Evolutionary conservation across 2,888 invertebrate species (phyloP).

Genomic region (Drosophila hamatofila): DNA sequence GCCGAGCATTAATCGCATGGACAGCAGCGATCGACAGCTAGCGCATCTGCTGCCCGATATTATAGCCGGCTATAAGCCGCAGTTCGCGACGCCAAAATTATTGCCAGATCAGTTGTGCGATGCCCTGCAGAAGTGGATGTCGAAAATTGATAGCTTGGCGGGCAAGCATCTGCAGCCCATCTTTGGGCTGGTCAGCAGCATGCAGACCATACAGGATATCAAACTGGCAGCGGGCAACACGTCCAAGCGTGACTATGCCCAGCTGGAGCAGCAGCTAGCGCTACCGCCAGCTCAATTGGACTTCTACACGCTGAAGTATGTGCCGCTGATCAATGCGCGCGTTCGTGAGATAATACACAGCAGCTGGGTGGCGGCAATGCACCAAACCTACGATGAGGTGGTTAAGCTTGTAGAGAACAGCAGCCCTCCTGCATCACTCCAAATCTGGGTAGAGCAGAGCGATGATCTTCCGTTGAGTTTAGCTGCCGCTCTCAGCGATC

Average conservation of each 20-base stretch:
- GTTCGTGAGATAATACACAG: constrained; percentile 88
- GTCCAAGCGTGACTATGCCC: constrained; percentile 88
- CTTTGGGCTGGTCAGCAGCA: constrained; percentile 88
- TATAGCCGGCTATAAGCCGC: constrained; percentile 84
- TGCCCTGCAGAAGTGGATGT: constrained; percentile 88
- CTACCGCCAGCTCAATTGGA: constrained; percentile 87
- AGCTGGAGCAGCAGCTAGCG: constrained; percentile 87
- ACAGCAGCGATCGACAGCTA: constrained; percentile 87
- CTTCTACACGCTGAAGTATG: constrained; percentile 91
- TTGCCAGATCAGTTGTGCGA: constrained; percentile 82
- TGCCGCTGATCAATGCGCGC: constrained; percentile 90
- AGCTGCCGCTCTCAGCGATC: constrained; percentile 83
- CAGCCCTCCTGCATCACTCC: constrained; percentile 22
- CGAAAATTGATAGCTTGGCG: constrained; percentile 87
- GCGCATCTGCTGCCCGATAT: constrained; percentile 88
- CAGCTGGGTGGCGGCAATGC: constrained; percentile 83
- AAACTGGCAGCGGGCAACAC: constrained; percentile 89
- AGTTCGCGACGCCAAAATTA: constrained; percentile 72
- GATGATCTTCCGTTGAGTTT: constrained; percentile 86
- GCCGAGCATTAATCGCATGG: constrained; percentile 87
- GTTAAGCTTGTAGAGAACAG: constrained; percentile 82
- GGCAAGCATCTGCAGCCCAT: constrained; percentile 87
- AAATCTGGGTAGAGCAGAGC: constrained; percentile 90
- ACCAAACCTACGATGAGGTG: constrained; percentile 85
- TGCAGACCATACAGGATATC: constrained; percentile 90